A percentile compares a stretch with the other conserved stretches of the same genome.
phyloP scores from a whole-genome alignment of 2,888 invertebrate genomes.

The Malacosoma neustria region DNA sequence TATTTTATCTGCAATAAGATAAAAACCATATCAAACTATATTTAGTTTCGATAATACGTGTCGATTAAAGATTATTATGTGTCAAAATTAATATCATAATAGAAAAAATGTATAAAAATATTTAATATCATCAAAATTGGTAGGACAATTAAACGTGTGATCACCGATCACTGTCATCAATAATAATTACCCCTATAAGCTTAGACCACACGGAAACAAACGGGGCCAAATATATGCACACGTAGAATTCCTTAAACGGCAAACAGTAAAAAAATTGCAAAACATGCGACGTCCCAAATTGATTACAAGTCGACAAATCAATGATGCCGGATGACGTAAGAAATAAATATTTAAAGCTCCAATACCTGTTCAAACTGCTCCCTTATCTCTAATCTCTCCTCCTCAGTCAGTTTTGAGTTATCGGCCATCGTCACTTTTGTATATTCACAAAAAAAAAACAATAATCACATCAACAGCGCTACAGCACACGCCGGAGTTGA shows the following conservation, averaged over 20 bases:
- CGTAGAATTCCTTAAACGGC: background rate
- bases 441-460: slow-evolving; percentile 46
- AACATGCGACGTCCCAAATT: background rate
- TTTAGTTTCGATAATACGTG: too few relatives aligned
- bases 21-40: too few relatives aligned
- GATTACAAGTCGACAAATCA: background rate
- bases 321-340: background rate
- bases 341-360: background rate
- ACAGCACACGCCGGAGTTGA: slow-evolving; percentile 20
- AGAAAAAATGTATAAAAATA: too few relatives aligned
- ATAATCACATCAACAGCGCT: slow-evolving; percentile 45
- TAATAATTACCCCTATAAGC: too few relatives aligned
- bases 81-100: too few relatives aligned
- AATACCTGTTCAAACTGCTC: slow-evolving; percentile 84
- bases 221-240: background rate
- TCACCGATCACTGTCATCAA: too few relatives aligned
- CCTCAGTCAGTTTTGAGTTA: slow-evolving; percentile 76
- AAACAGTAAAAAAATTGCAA: background rate
- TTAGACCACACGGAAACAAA: background rate
- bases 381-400: slow-evolving; percentile 83
- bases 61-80: too few relatives aligned
- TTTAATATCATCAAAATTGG: too few relatives aligned
- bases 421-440: slow-evolving; percentile 62
- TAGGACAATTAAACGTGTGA: too few relatives aligned
- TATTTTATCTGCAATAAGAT: too few relatives aligned